Evolutionary conservation across 2,113 vertebrate genomes (phyloP).

Genomic region (Andinoacara biseriatus): DNA sequence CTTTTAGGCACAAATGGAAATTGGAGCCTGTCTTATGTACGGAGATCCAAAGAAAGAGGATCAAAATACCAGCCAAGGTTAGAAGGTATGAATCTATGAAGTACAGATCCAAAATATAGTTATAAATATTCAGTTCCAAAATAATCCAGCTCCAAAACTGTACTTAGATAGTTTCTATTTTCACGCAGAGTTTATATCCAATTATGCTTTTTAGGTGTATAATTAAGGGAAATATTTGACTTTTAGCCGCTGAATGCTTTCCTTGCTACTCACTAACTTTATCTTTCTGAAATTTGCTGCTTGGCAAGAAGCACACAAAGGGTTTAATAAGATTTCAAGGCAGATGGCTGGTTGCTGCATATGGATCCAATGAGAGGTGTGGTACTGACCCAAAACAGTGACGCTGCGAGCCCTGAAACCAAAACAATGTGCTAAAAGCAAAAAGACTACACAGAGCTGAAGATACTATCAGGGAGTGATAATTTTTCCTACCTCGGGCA

Average conservation of each 20-base stretch:
- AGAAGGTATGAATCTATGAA: slow-evolving; percentile 5
- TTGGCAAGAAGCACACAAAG: neutral
- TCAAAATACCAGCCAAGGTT: slow-evolving; percentile 29
- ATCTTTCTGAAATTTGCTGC: neutral
- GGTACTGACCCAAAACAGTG: neutral
- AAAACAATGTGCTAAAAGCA: neutral
- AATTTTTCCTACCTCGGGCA: too few species aligned
- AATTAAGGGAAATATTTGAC: neutral
- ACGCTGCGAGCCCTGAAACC: neutral
- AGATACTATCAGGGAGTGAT: neutral
- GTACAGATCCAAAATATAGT: neutral
- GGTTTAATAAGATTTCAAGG: neutral
- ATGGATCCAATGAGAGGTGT: neutral
- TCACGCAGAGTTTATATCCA: neutral
- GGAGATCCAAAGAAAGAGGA: slow-evolving; percentile 11
- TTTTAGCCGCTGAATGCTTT: neutral
- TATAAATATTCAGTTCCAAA: neutral
- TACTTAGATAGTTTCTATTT: neutral
- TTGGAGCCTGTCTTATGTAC: slow-evolving; percentile 10
- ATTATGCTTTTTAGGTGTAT: neutral
- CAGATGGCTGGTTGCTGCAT: neutral
- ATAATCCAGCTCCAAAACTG: neutral
- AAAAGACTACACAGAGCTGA: rapidly evolving
- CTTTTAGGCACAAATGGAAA: slow-evolving; percentile 34
- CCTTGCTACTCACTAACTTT: neutral